phyloP scores from a whole-genome alignment of 2,113 vertebrate species.

The Gadus macrocephalus region DNA sequence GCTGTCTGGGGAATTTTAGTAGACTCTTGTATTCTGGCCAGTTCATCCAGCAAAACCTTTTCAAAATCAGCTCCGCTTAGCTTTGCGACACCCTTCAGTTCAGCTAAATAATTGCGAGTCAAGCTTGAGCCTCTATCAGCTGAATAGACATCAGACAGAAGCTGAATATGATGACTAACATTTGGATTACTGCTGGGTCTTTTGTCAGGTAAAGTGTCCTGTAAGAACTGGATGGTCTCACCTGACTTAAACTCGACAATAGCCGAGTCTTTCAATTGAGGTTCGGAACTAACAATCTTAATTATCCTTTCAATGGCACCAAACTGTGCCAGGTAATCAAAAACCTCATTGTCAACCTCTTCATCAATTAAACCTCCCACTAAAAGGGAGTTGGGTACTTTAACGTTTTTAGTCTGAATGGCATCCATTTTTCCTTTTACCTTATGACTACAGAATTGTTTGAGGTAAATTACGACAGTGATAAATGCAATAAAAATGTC shows the following conservation, averaged over 20 bases:
- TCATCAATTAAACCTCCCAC: not conserved
- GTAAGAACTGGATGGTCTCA: not conserved
- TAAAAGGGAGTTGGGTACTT: slow-evolving; percentile 14
- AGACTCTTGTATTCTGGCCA: not conserved
- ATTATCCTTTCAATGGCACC: slow-evolving; percentile 18
- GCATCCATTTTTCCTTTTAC: slow-evolving; percentile 17
- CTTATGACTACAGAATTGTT: no score
- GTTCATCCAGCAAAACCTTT: slow-evolving; percentile 6
- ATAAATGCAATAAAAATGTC: no score
- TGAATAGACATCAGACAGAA: not conserved
- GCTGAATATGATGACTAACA: slow-evolving; percentile 14
- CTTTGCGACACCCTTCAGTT: slow-evolving; percentile 7
- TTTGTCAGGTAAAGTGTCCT: not conserved
- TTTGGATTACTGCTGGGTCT: not conserved
- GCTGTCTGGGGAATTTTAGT: not conserved
- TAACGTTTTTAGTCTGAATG: slow-evolving; percentile 11
- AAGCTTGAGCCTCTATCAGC: not conserved
- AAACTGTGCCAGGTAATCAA: no score
- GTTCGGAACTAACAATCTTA: not conserved
- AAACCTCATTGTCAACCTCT: slow-evolving; percentile 7
- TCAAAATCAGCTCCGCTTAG: slow-evolving; percentile 8
- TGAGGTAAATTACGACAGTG: no score
- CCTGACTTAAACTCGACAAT: slow-evolving; percentile 4
- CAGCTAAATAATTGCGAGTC: not conserved
- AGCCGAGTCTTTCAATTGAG: not conserved